Base-by-base conservation (phyloP, 2,888 invertebrate species). In the Onchidella celtica region DNA sequence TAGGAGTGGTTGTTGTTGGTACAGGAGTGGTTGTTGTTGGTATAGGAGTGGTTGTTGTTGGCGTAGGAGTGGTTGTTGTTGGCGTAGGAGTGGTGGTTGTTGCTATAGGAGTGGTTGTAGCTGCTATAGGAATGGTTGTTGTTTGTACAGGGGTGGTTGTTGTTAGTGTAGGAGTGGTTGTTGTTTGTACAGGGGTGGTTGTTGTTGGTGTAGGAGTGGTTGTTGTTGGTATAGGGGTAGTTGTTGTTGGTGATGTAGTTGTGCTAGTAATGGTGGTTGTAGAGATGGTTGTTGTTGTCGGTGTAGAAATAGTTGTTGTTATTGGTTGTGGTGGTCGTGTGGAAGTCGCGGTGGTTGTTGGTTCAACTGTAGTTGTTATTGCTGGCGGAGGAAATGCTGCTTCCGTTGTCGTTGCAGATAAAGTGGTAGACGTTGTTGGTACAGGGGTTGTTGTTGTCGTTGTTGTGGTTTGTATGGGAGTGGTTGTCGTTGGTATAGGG, bases 231-330 rank as follows among this genome's bases (percentile, higher is more conserved):
- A 40, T 70, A 40, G 70, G 14, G 34, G 70, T 70, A 9, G 40
- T 70, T 32, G 70, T 70, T 4, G 70, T 70, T 38, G 70, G 36
- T 24, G 47, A 17, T 24, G 70, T 6, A 70, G 70, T 38, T 24
- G 70, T 70, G 21, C 38, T 70, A 17, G 70, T 70, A 38, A 40
- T 38, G 21, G 70, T 34, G 14, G 40, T 38, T 24, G 70, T 70
- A 40, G 70, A 38, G 17, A 17, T 47, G 17, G 17, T 17, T 47
- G 47, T 6, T 11, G 47, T 17, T 47, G 47, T 47, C 6, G 47
- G 6, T 47, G 47, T 47, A 47, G 47, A 6, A 17, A 17, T 6
- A 6, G 17, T 17, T 47, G 47, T 61, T 17, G 70, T 70, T 6
- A 24, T 40, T 32, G 70, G 14, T 24, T 36, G 24, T 38, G 70